Evolutionary conservation across 1,140 invertebrate species (phyloP).

Genomic region (Ostrea edulis): DNA sequence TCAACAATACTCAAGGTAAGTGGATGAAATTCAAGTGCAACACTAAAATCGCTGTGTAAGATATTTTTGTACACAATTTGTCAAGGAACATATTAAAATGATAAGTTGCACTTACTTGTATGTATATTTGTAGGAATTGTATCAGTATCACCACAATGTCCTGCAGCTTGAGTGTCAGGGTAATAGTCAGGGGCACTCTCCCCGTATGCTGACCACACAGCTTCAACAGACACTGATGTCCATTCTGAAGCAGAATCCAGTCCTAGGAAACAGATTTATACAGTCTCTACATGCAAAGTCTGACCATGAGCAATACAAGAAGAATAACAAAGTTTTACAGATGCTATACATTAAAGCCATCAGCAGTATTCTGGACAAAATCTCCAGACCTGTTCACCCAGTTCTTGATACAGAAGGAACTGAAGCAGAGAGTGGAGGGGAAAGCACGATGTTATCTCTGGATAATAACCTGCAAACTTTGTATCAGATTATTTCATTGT

Average conservation of each 20-base stretch:
- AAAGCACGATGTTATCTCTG: slow-evolving; percentile 41
- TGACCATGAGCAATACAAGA: slow-evolving; percentile 56
- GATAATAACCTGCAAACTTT: slow-evolving; percentile 53
- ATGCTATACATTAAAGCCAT: slow-evolving; percentile 67
- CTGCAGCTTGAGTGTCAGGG: neutral
- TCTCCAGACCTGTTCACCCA: slow-evolving; percentile 6
- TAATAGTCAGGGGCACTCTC: slow-evolving; percentile 13
- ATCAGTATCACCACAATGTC: slow-evolving; percentile 62
- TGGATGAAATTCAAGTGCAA: neutral
- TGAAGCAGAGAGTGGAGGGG: neutral
- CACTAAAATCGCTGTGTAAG: too few species aligned
- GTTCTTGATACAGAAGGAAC: neutral
- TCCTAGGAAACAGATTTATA: slow-evolving; percentile 67
- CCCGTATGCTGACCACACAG: slow-evolving; percentile 48
- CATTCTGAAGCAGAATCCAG: slow-evolving; percentile 61
- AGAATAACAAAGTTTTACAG: slow-evolving; percentile 63
- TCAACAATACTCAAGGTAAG: slow-evolving; percentile 60
- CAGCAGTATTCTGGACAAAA: slow-evolving; percentile 63
- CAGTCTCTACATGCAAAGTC: slow-evolving; percentile 47
- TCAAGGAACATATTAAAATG: too few species aligned
- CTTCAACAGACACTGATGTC: slow-evolving; percentile 64
- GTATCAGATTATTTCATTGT: slow-evolving; percentile 66
- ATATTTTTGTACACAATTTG: too few species aligned
- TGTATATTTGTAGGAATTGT: slow-evolving; percentile 68
- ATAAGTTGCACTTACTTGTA: neutral